These are phyloP conservation scores for Tetheella fluctuosa DNA, from an alignment of 2,888 invertebrate species.

Conservation along the genomic window DNA sequence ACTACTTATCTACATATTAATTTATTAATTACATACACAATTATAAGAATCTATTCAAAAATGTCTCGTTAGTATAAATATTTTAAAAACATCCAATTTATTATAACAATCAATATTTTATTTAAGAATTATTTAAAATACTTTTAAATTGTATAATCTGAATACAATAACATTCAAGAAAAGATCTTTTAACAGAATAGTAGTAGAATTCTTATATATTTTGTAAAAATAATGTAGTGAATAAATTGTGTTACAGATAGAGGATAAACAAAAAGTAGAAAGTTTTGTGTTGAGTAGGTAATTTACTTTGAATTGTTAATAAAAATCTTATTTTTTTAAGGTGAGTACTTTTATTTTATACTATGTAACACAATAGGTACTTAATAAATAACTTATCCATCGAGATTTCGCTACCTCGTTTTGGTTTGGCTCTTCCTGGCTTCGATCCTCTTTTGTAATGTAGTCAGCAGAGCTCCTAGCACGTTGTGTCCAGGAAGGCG, in stretches of 20 bases:
- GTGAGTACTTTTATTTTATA: conserved; percentile 7
- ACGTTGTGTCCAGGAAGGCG: conserved; percentile 96
- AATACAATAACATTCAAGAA: no score
- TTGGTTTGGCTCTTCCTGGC: conserved; percentile 81
- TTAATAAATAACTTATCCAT: conserved; percentile 12
- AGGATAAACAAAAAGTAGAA: not conserved
- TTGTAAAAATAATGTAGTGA: no score
- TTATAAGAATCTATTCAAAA: not conserved
- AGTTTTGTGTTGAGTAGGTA: conserved; percentile 1
- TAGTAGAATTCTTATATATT: no score
- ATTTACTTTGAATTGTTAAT: no score
- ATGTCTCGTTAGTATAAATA: conserved; percentile 7
- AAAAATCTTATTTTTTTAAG: no score
- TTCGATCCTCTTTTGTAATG: conserved; percentile 92
- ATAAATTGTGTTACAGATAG: no score
- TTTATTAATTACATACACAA: conserved; percentile 14
- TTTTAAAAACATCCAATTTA: not conserved
- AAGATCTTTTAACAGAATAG: no score
- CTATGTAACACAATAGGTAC: not conserved
- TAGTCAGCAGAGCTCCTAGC: conserved; percentile 90
- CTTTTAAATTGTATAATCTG: no score
- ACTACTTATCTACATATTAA: conserved; percentile 22
- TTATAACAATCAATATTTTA: conserved; percentile 17
- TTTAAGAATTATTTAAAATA: not conserved
- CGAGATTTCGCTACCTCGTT: conserved; percentile 62